phyloP scores from a whole-genome alignment of 2,797 vertebrate genomes.

The Myotis pilosus region DNA sequence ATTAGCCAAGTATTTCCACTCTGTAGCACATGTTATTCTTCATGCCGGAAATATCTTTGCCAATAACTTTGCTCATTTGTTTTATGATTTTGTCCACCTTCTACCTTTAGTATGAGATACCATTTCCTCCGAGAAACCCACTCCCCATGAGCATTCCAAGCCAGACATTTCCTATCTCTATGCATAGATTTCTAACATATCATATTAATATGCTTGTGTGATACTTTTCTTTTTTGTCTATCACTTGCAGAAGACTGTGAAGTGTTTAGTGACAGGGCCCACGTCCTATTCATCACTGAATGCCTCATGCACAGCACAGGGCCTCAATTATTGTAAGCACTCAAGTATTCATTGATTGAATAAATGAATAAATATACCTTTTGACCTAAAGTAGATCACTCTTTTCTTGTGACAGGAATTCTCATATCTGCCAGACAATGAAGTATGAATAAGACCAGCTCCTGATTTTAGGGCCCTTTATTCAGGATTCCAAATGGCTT shows the following conservation, averaged over 20 bases:
- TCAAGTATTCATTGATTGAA: not conserved
- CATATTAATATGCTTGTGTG: not conserved
- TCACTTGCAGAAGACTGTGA: not conserved
- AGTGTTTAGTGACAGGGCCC: not conserved
- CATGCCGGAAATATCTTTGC: not conserved
- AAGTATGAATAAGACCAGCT: not conserved
- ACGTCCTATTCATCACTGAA: not conserved
- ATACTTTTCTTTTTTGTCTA: not conserved
- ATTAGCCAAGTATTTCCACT: not conserved
- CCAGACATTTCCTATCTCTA: not conserved
- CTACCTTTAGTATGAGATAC: not conserved
- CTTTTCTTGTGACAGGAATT: not conserved
- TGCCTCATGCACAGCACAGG: not conserved
- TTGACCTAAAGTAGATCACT: not conserved
- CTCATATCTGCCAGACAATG: not conserved
- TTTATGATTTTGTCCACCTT: not conserved
- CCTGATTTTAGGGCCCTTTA: not conserved
- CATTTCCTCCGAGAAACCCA: not conserved
- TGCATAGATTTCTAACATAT: not conserved
- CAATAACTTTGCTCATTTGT: not conserved
- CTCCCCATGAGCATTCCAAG: not conserved
- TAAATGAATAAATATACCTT: not conserved
- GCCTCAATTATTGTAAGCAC: not conserved
- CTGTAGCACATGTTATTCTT: not conserved
- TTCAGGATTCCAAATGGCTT: not conserved